Percentiles rank a stretch among this genome's conserved stretches.
These are phyloP conservation scores for Agrotis ipsilon DNA, from an alignment of 2,888 invertebrate genomes.

Conservation along the genomic window DNA sequence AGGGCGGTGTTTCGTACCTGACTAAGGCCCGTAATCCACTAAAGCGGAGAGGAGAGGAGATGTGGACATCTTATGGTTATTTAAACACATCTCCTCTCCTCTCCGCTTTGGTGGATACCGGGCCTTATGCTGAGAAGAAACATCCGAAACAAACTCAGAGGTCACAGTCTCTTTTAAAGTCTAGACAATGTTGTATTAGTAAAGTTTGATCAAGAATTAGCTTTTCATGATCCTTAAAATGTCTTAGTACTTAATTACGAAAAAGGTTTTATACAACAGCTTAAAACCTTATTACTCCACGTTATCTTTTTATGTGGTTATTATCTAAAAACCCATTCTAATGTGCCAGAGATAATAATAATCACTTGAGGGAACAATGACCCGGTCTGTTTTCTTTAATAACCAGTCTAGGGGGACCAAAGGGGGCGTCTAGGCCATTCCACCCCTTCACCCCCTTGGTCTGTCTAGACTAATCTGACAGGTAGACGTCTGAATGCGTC, in stretches of 20 bases:
- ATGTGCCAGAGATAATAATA: slow-evolving; percentile 36
- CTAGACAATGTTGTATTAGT: too few species aligned
- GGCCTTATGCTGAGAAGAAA: too few species aligned
- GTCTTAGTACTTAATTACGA: not conserved
- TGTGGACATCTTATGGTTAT: too few species aligned
- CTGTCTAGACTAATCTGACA: slow-evolving; percentile 68
- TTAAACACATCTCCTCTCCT: too few species aligned
- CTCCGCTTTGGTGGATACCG: too few species aligned
- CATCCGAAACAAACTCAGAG: too few species aligned
- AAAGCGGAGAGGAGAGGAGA: too few species aligned
- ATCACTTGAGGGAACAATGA: slow-evolving; percentile 53
- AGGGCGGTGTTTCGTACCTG: too few species aligned
- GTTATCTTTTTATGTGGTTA: slow-evolving; percentile 13
- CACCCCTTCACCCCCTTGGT: slow-evolving; percentile 18
- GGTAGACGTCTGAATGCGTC: slow-evolving; percentile 49
- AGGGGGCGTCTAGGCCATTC: slow-evolving; percentile 23
- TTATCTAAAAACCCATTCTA: slow-evolving; percentile 26
- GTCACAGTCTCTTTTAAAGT: too few species aligned
- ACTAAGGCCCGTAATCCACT: too few species aligned
- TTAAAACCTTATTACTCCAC: slow-evolving; percentile 9
- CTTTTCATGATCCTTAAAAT: not conserved
- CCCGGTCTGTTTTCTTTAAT: slow-evolving; percentile 59
- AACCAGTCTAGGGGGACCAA: slow-evolving; percentile 17
- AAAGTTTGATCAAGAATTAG: too few species aligned
- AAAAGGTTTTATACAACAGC: slow-evolving; percentile 42